These are phyloP conservation scores for Rattus rattus DNA, from an alignment of 2,113 vertebrate genomes.

Conservation along the genomic window DNA sequence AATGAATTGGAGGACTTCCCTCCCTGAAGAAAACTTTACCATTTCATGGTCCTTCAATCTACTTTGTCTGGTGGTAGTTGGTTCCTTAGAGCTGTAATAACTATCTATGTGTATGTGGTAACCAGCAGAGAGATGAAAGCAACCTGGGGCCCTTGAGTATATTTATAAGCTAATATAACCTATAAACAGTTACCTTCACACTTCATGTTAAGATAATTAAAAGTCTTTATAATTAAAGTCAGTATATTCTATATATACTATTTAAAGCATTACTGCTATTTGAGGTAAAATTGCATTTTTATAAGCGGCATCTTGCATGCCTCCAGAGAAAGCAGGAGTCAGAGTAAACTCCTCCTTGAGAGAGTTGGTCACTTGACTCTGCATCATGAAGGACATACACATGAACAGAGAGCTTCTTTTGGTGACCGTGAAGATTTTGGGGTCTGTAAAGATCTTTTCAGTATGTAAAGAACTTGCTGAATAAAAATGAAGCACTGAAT, in stretches of 20 bases:
- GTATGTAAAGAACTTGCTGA: not conserved
- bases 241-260: not conserved
- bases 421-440: not conserved
- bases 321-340: not conserved
- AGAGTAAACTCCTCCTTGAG: not conserved
- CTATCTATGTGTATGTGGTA: not conserved
- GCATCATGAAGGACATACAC: not conserved
- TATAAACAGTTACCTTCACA: not conserved
- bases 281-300: not conserved
- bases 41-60: not conserved
- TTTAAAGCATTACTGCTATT: not conserved
- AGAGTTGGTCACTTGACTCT: not conserved
- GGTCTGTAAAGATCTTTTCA: too few species aligned
- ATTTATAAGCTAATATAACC: not conserved
- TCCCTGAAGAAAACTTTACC: slow-evolving; percentile 28
- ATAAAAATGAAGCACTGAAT: too few species aligned
- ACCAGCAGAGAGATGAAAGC: not conserved
- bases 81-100: not conserved
- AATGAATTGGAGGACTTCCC: not conserved
- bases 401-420: not conserved
- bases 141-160: not conserved
- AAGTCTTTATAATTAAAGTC: not conserved
- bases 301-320: not conserved
- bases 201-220: not conserved
- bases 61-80: not conserved